A percentile compares a stretch with the other conserved stretches of the same genome.
These are phyloP conservation scores for Chaetophractus vellerosus DNA, from an alignment of 2,797 vertebrate genomes.

Conservation along the genomic window DNA sequence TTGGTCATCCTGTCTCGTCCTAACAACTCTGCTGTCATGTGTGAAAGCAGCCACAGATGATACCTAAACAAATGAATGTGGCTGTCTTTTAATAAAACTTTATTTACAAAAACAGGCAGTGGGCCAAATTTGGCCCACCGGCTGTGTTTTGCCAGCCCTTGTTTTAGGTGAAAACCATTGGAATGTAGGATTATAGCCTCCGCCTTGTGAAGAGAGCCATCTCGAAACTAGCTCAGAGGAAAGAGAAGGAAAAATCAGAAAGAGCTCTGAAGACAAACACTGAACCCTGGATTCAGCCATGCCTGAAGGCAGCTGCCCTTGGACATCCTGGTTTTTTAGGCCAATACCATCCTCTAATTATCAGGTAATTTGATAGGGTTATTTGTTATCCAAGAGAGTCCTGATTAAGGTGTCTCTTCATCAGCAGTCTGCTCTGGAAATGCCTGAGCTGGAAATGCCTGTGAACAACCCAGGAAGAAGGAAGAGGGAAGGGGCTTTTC, in stretches of 20 bases:
- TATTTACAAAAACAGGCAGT: background rate
- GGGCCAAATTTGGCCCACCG: background rate
- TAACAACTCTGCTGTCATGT: background rate
- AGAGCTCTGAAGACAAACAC: background rate
- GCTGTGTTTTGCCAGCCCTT: background rate
- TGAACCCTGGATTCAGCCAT: background rate
- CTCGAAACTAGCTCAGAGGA: background rate
- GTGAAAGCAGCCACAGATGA: background rate
- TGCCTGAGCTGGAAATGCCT: background rate
- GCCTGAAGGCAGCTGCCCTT: background rate
- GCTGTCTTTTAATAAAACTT: background rate
- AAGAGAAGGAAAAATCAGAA: background rate
- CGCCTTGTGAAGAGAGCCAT: background rate
- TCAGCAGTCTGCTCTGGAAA: background rate
- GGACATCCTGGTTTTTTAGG: background rate
- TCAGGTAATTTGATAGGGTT: background rate
- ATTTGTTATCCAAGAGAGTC: constrained; percentile 17
- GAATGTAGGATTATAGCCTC: background rate
- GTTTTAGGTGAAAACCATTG: background rate
- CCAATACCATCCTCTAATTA: background rate
- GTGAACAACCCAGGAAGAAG: background rate
- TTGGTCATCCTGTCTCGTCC: background rate
- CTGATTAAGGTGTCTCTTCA: background rate
- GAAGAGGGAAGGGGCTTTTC: background rate
- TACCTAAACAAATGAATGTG: background rate